Evolutionary conservation across 1,140 invertebrate genomes (phyloP).

Genomic region (Hyposmocoma kahamanoa): DNA sequence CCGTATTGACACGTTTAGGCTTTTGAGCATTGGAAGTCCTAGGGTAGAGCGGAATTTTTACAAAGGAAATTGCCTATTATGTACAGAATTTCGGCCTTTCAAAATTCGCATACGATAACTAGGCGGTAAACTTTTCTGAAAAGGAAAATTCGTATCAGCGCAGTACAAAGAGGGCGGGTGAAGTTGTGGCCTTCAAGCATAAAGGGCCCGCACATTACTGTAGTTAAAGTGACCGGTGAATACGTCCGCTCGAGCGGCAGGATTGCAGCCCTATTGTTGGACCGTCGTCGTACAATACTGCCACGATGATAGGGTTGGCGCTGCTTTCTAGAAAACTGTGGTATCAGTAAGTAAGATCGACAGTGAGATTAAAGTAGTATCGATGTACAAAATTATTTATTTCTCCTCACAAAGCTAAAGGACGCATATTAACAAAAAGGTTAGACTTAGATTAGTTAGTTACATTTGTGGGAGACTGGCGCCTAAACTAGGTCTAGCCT

Average conservation of each 20-base stretch:
- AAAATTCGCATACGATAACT: neutral
- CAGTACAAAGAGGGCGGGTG: slow-evolving; percentile 29
- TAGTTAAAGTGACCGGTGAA: slow-evolving; percentile 47
- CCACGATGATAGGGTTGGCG: neutral
- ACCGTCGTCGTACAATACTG: neutral
- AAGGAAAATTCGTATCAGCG: slow-evolving; percentile 20
- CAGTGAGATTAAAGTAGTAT: no score
- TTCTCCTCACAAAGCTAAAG: no score
- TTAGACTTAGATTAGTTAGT: neutral
- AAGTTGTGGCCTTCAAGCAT: slow-evolving; percentile 37
- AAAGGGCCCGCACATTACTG: slow-evolving; percentile 48
- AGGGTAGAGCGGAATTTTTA: neutral
- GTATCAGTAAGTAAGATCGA: no score
- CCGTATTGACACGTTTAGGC: no score
- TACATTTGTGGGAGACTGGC: no score
- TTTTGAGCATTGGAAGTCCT: neutral
- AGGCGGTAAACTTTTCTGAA: neutral
- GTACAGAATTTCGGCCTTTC: neutral
- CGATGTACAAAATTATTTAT: no score
- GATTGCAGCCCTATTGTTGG: slow-evolving; percentile 21
- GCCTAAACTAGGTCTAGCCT: no score
- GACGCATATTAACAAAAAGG: neutral
- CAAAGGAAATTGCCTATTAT: neutral
- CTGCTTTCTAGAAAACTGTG: neutral
- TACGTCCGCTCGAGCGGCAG: slow-evolving; percentile 35